Evolutionary conservation across 2,797 vertebrate species (phyloP).

Genomic region (Characodon lateralis): DNA sequence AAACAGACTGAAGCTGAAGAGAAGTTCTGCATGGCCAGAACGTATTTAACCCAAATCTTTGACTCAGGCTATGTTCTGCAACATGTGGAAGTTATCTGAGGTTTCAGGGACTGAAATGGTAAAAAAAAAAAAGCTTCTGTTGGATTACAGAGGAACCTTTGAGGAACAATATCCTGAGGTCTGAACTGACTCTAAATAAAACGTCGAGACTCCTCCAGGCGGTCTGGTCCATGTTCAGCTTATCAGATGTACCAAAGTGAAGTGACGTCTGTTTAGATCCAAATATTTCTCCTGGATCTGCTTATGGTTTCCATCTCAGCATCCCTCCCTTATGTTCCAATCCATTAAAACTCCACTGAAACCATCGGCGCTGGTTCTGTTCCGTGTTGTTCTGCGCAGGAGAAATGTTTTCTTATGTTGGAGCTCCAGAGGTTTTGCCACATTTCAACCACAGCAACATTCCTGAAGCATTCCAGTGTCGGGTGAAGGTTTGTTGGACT

Average conservation of each 20-base stretch:
- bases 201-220: not conserved
- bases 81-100: constrained; percentile 5
- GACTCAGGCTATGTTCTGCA: not conserved
- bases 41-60: not conserved
- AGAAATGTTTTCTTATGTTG: constrained; percentile 3
- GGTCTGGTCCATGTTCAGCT: not conserved
- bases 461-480: constrained; percentile 57
- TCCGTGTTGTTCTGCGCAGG: constrained; percentile 33
- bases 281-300: constrained; percentile 9
- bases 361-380: constrained; percentile 40
- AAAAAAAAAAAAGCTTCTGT: constrained; percentile 43
- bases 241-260: not conserved
- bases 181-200: not conserved
- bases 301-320: constrained; percentile 72
- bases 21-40: not conserved
- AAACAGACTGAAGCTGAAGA: too few species aligned
- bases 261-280: not conserved
- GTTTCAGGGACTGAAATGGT: constrained; percentile 9
- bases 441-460: constrained; percentile 71
- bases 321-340: constrained; percentile 20
- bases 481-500: constrained; percentile 40
- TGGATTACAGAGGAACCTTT: constrained; percentile 41
- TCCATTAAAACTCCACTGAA: constrained; percentile 15
- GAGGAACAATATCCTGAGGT: constrained; percentile 20
- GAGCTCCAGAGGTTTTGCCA: constrained; percentile 51